phyloP scores from a whole-genome alignment of 2,113 vertebrate genomes.

The Nesospiza acunhae region DNA sequence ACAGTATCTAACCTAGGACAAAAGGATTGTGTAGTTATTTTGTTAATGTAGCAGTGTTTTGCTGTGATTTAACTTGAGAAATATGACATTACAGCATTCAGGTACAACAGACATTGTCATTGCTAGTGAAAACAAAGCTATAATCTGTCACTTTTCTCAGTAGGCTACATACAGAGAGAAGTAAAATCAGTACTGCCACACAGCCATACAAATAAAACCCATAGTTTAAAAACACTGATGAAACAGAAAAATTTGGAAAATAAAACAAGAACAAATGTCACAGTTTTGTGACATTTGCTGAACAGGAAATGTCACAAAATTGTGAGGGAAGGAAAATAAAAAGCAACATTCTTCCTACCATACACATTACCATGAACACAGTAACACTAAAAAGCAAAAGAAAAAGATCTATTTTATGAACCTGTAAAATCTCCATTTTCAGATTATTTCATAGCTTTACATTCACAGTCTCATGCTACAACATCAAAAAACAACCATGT shows the following conservation, averaged over 20 bases:
- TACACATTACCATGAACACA: not conserved
- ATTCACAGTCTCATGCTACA: not conserved
- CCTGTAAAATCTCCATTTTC: not conserved
- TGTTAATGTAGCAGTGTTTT: not conserved
- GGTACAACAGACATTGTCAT: not conserved
- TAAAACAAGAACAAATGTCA: not conserved
- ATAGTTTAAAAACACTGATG: not conserved
- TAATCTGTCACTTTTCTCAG: not conserved
- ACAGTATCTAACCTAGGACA: not conserved
- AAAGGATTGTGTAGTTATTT: not conserved
- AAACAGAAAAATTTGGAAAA: not conserved
- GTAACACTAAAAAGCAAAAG: not conserved
- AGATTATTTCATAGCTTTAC: not conserved
- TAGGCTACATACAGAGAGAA: not conserved
- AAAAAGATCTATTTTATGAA: not conserved
- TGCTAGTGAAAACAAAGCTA: not conserved
- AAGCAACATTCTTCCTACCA: not conserved
- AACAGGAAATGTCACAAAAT: not conserved
- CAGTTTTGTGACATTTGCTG: not conserved
- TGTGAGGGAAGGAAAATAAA: not conserved
- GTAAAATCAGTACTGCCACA: not conserved
- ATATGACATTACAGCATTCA: not conserved
- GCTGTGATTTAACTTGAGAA: not conserved
- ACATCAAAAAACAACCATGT: not conserved
- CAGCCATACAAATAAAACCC: not conserved